Evolutionary conservation across 2,113 vertebrate species (phyloP).

Genomic region (Ctenomys sociabilis): DNA sequence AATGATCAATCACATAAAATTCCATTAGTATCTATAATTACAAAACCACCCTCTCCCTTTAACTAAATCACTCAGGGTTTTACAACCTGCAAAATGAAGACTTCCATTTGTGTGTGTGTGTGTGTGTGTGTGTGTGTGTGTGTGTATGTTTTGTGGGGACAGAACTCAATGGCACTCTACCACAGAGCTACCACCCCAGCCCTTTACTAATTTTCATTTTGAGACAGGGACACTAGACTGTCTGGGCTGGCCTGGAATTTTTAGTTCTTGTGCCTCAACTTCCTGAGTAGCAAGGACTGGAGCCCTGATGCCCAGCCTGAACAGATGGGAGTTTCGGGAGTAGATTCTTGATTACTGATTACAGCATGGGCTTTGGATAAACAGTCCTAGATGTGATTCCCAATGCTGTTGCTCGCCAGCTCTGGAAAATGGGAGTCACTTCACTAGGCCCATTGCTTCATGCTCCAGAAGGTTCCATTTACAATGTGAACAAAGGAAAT

Average conservation of each 20-base stretch:
- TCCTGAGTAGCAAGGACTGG: neutral
- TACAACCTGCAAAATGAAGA: constrained; percentile 37
- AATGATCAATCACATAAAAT: constrained; percentile 13
- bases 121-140: neutral
- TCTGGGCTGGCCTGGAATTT: neutral
- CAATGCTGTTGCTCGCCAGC: neutral
- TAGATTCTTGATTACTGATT: neutral
- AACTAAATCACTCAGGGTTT: constrained; percentile 12
- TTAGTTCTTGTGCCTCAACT: neutral
- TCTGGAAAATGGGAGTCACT: neutral
- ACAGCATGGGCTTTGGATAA: neutral
- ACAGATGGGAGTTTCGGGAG: neutral
- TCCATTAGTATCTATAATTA: neutral
- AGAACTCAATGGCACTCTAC: neutral
- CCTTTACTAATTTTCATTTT: neutral
- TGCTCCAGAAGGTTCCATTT: neutral
- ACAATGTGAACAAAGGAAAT: neutral
- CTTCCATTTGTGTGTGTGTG: neutral
- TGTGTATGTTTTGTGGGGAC: neutral
- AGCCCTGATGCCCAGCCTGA: neutral
- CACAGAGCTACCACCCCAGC: neutral
- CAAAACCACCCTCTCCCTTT: neutral
- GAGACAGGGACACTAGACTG: neutral
- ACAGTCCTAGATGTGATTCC: neutral
- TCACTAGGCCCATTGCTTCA: neutral